Evolutionary conservation across 2,888 invertebrate genomes (phyloP), one percentile per base, ranked within the genome.

Genomic region (Julus scanicus): DNA sequence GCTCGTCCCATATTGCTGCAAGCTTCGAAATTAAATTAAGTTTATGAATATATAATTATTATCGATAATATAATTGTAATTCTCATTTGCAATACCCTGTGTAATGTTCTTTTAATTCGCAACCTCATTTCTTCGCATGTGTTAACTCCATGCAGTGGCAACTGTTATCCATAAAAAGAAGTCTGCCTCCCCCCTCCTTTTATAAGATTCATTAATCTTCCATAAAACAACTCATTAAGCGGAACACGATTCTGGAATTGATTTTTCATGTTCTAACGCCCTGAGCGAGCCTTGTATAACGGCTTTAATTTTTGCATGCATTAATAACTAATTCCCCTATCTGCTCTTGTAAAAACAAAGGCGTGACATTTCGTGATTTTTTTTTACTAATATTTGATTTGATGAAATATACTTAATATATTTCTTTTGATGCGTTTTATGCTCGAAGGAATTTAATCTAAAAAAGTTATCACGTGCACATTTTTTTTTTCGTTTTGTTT

Each of bases 31-130:
- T 71, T 71, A 71, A 71, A 71, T 71, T 71, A 71, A 71, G 71
- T 71, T 71, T 71, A 71, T 71, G 71, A 71, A 71, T 71, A 71
- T 71, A 71, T 71, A 71, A 71, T 71, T 71, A 71, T 71, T 71
- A 71, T 71, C 71, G 71, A 71, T 71, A 71, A 71, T 71, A 71
- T 71, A 71, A 71, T 71, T 71, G 71, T 20, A 71, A 71, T 71
- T 20, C 71, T 71, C 71, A 71, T 71, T 71, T 71, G 71, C 71
- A 71, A 71, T 71, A 71, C 29, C 71, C 71, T n/a, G 71, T 29
- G 71, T 71, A 71, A 71, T 71, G 71, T 71, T 71, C 71, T 71
- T 71, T 71, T 71, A 71, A 71, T 71, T 71, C 71, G 20, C 71
- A 20, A 20, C 53, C 71, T 71, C 71, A 71, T 71, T 71, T 71